phyloP scores from a whole-genome alignment of 2,797 vertebrate species.

The Adrianichthys oophorus region DNA sequence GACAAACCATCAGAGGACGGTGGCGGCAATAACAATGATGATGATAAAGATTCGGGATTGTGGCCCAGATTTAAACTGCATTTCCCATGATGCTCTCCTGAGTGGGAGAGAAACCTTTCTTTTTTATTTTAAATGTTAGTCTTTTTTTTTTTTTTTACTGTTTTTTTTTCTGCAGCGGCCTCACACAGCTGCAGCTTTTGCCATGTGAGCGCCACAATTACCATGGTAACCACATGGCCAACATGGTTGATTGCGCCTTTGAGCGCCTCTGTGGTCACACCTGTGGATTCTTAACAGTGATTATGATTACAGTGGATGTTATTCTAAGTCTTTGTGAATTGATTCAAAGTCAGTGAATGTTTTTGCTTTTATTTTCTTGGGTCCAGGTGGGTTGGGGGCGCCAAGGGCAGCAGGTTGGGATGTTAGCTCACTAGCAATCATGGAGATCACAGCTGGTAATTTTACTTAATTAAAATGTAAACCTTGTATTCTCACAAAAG shows the following conservation, averaged over 20 bases:
- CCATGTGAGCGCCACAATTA: conserved; percentile 21
- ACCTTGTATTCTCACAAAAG: background rate
- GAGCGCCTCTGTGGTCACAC: conserved; percentile 48
- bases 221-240: conserved; percentile 5
- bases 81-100: conserved; percentile 65
- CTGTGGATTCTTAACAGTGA: conserved; percentile 63
- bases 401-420: conserved; percentile 27
- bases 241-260: conserved; percentile 26
- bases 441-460: background rate
- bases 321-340: conserved; percentile 60
- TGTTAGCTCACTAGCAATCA: conserved; percentile 35
- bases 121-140: conserved; percentile 28
- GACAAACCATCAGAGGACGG: conserved; percentile 57
- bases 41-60: conserved; percentile 32
- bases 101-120: conserved; percentile 39
- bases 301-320: conserved; percentile 56
- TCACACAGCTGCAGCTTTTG: conserved; percentile 15
- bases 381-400: background rate
- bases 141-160: conserved; percentile 12
- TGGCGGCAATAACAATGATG: conserved; percentile 22
- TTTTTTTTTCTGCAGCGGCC: conserved; percentile 23
- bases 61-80: conserved; percentile 38
- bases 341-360: conserved; percentile 48
- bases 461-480: background rate
- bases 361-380: conserved; percentile 37